Percentiles rank a stretch among this genome's conserved stretches.
phyloP scores from a whole-genome alignment of 1,140 invertebrate species.

The Andricus grossulariae region DNA sequence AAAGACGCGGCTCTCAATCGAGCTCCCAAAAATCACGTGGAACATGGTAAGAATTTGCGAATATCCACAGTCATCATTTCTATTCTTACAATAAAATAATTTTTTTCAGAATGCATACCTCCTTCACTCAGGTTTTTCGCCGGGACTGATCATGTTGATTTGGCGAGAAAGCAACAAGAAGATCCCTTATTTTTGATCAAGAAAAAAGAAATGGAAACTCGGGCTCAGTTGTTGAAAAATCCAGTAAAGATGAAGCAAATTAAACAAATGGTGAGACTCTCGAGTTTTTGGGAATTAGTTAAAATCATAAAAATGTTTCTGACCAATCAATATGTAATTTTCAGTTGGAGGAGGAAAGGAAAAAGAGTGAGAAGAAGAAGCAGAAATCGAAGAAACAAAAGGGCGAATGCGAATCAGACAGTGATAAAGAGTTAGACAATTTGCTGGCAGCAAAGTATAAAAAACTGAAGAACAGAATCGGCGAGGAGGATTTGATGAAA shows the following conservation, averaged over 20 bases:
- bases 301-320: slow-evolving; percentile 31
- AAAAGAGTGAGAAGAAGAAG: slow-evolving; percentile 68
- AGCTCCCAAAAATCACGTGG: slow-evolving; percentile 81
- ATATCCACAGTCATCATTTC: background rate
- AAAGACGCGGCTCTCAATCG: slow-evolving; percentile 73
- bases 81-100: slow-evolving; percentile 36
- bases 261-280: slow-evolving; percentile 82
- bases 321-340: slow-evolving; percentile 13
- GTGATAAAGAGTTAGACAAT: slow-evolving; percentile 66
- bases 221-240: slow-evolving; percentile 89
- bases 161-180: slow-evolving; percentile 90
- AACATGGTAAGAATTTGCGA: slow-evolving; percentile 74
- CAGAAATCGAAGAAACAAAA: slow-evolving; percentile 78
- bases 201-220: slow-evolving; percentile 88
- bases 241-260: slow-evolving; percentile 92
- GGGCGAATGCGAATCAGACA: slow-evolving; percentile 68
- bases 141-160: slow-evolving; percentile 84
- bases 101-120: slow-evolving; percentile 81
- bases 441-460: slow-evolving; percentile 69
- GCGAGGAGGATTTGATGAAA: slow-evolving; percentile 64
- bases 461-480: slow-evolving; percentile 68
- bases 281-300: slow-evolving; percentile 37
- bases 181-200: slow-evolving; percentile 92
- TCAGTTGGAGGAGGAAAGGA: slow-evolving; percentile 67
- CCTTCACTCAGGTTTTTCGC: slow-evolving; percentile 82